Evolutionary conservation across 2,888 invertebrate species (phyloP), one percentile per base, ranked within the genome.

Genomic region (Parelbella ahira): DNA sequence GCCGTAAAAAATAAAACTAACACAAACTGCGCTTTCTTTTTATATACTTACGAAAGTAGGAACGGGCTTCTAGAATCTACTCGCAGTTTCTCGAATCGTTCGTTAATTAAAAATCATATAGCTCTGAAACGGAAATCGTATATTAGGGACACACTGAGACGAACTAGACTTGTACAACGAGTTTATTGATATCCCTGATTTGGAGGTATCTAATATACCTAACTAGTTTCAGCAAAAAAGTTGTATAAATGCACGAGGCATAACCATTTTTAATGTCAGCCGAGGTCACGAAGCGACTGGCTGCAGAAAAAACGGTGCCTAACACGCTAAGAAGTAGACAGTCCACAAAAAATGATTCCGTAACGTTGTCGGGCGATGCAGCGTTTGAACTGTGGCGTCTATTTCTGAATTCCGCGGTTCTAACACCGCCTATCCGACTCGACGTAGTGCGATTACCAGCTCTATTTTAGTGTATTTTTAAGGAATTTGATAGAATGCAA

Each of bases 241-340:
- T 59, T 48, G 62, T 62, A 68, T 68, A 68, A 72, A 68, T 69
- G 67, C 68, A 68, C 66, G 54, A 63, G 66, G 68, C 71, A 74
- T 74, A 74, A 72, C 71, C 59, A 74, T 72, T 71, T 70, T 72
- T 72, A 74, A 79, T 72, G 77, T 74, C 77, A 81, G 75, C 53
- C 70, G 81, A 80, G 82, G 82, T 82, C 81, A 81, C 72, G 73
- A 69, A 60, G 70, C 72, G 71, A 63, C 72, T 71, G 63, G 64
- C 58, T 44, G 60, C 57, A 63, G 59, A 77, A 79, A 80, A 78
- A 78, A 73, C 63, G 61, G 60, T 63, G 63, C 68, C 70, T 68
- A 75, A 71, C 70, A 71, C 65, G 72, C 67, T 70, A 71, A 74
- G 73, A 74, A 73, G 71, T 78, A 81, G 80, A 81, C 78, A 55